Percentiles rank a stretch among this genome's conserved stretches.
Conservation (phyloP, 2,888 invertebrate species). For the Onthophagus sagittarius region DNA sequence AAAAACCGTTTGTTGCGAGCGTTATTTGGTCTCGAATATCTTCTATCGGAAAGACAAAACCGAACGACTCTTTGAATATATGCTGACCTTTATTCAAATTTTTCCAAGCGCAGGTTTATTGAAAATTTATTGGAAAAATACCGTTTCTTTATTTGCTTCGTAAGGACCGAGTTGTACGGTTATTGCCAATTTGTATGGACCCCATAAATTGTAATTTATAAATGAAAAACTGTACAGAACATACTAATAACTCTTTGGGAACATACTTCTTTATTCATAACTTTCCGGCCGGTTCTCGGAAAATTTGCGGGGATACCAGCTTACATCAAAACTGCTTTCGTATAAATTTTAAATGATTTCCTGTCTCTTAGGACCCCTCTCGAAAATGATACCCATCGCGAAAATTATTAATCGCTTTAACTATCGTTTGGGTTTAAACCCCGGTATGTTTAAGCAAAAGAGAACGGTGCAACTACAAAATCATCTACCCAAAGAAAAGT, state of each 20-base stretch:
- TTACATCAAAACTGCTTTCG: neutral
- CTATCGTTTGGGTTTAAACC: too few relatives aligned
- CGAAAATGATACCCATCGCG: neutral
- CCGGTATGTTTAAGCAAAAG: too few relatives aligned
- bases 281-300: neutral
- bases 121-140: neutral
- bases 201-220: too few relatives aligned
- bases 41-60: neutral
- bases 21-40: neutral
- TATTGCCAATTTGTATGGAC: too few relatives aligned
- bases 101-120: neutral
- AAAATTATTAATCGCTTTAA: neutral
- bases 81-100: neutral
- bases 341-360: neutral
- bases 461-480: neutral
- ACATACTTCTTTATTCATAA: neutral
- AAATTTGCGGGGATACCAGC: neutral
- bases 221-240: too few relatives aligned
- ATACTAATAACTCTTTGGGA: neutral
- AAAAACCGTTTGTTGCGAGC: neutral
- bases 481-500: neutral
- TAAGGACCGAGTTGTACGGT: neutral
- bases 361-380: neutral
- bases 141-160: neutral
- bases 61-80: neutral